These are phyloP conservation scores for Pseudopodoces humilis DNA, from an alignment of 2,113 vertebrate species.

Conservation along the genomic window DNA sequence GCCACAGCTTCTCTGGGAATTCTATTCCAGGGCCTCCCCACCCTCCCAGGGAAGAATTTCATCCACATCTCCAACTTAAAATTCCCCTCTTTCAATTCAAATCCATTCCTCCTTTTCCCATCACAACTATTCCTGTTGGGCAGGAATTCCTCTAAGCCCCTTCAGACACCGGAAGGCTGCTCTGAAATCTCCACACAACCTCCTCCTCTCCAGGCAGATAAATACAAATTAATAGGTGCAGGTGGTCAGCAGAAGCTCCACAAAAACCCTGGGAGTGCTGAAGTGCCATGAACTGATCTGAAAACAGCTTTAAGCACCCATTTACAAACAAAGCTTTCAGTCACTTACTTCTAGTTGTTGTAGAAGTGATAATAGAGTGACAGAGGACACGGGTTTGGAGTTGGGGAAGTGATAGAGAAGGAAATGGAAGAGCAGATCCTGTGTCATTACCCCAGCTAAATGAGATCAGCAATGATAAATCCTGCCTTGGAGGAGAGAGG, in stretches of 20 bases:
- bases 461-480: background rate
- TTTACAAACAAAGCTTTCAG: background rate
- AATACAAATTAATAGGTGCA: background rate
- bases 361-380: background rate
- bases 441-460: background rate
- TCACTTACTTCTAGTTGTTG: background rate
- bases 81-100: background rate
- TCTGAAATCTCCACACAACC: background rate
- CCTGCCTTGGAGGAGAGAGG: background rate
- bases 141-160: background rate
- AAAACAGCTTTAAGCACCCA: background rate
- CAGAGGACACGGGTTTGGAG: background rate
- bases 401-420: background rate
- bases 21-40: background rate
- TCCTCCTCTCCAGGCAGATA: background rate
- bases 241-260: background rate
- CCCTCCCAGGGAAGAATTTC: background rate
- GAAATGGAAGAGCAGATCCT: background rate
- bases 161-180: accelerated
- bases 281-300: accelerated
- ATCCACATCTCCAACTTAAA: background rate
- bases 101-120: background rate
- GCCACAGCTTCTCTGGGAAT: background rate
- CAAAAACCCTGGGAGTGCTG: accelerated
- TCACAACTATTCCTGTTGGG: accelerated